Evolutionary conservation across 2,888 invertebrate genomes (phyloP).

Genomic region (Tryphoninae sp.): DNA sequence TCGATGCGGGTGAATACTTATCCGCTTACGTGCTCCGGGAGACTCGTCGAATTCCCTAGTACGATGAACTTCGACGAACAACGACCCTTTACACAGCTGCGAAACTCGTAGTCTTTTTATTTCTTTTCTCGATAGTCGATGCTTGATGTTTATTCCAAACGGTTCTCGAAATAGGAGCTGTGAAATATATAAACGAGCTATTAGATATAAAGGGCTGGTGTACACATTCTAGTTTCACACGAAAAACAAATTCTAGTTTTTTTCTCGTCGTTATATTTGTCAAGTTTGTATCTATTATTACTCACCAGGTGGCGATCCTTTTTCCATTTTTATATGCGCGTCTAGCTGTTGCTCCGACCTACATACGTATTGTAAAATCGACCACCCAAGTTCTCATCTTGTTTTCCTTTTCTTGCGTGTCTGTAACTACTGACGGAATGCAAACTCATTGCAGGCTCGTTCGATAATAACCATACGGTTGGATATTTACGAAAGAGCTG

Average conservation of each 20-base stretch:
- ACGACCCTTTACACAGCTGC: conserved; percentile 42
- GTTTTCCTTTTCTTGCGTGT: conserved; percentile 34
- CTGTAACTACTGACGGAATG: conserved; percentile 23
- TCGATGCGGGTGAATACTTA: conserved; percentile 33
- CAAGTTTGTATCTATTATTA: not conserved
- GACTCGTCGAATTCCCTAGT: not conserved
- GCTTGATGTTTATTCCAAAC: not conserved
- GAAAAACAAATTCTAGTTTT: conserved; percentile 8
- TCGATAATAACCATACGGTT: conserved; percentile 27
- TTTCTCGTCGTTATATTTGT: not conserved
- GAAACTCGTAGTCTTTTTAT: not conserved
- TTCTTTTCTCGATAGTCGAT: not conserved
- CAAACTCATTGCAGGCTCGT: conserved; percentile 38
- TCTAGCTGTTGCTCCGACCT: conserved; percentile 44
- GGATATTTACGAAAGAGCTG: conserved; percentile 27
- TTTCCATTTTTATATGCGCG: not conserved
- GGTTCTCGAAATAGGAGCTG: not conserved
- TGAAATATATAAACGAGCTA: not conserved
- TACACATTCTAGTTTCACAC: not conserved
- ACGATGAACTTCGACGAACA: conserved; percentile 10
- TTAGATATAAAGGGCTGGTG: not conserved
- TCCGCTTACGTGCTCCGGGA: not conserved
- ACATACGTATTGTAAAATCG: conserved; percentile 40
- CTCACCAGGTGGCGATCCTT: conserved; percentile 27
- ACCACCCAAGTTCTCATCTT: conserved; percentile 1